Conservation (phyloP, 2,797 vertebrate species). For the Tokudaia muenninki region DNA sequence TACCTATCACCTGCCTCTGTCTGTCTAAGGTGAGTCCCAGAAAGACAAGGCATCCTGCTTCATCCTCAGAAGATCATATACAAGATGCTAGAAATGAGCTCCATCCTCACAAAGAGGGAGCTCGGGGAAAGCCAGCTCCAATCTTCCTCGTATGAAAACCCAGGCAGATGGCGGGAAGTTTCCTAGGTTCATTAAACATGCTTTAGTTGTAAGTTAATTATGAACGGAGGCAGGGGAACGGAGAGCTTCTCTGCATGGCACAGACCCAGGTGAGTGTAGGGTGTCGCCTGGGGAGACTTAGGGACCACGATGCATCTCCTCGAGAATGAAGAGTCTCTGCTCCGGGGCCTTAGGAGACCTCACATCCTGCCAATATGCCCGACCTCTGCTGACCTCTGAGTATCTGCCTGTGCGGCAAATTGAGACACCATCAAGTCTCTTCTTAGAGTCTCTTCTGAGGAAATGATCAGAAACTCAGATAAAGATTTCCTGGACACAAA, state of each 20-base stretch:
- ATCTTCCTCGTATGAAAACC: slow-evolving; percentile 83
- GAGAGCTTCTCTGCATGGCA: slow-evolving; percentile 71
- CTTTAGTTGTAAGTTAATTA: slow-evolving; percentile 84
- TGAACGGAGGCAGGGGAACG: slow-evolving; percentile 60
- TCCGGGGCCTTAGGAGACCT: background rate
- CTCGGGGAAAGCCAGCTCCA: slow-evolving; percentile 64
- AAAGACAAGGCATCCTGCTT: background rate
- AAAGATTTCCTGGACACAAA: slow-evolving; percentile 62
- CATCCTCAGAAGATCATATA: background rate
- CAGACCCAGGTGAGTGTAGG: slow-evolving; percentile 65
- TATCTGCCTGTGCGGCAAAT: background rate
- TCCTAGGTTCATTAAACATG: slow-evolving; percentile 84
- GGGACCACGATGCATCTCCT: background rate
- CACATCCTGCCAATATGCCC: background rate
- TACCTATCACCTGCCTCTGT: background rate
- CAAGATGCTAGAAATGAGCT: slow-evolving; percentile 68
- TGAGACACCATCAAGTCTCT: background rate
- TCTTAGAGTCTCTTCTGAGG: slow-evolving; percentile 54
- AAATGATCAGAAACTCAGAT: slow-evolving; percentile 64
- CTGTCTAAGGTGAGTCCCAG: background rate
- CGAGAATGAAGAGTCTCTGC: background rate
- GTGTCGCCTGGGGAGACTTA: background rate
- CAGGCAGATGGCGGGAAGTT: slow-evolving; percentile 82
- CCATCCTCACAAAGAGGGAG: slow-evolving; percentile 54
- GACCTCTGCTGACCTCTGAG: background rate